A percentile compares a stretch with the other conserved stretches of the same genome.
Conservation (phyloP, 2,797 vertebrate genomes). For the Manis javanica region DNA sequence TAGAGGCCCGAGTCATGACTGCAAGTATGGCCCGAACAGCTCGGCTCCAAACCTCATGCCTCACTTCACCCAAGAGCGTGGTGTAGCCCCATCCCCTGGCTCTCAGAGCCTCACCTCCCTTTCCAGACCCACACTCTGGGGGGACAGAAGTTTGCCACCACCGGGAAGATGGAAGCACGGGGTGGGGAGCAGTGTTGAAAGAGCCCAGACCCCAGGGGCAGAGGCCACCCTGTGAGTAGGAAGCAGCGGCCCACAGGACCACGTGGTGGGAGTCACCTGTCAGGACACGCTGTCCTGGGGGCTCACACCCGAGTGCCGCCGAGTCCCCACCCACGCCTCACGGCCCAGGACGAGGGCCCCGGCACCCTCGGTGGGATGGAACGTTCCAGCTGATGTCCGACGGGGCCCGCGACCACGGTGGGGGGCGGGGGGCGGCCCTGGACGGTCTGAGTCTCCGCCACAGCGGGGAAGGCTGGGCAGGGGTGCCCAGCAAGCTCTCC, state of each 20-base stretch:
- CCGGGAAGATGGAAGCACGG: background rate
- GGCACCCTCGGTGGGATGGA: background rate
- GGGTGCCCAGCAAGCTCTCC: constrained; percentile 39
- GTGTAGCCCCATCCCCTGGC: background rate
- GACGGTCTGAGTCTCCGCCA: background rate
- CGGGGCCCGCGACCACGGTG: background rate
- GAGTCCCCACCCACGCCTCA: background rate
- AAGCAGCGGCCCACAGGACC: background rate
- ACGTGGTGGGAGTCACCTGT: background rate
- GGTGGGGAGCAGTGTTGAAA: background rate
- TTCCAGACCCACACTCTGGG: background rate
- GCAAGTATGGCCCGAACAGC: background rate
- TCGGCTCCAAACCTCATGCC: background rate
- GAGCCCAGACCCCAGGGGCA: background rate
- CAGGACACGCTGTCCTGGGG: background rate
- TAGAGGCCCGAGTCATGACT: background rate
- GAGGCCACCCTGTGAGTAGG: background rate
- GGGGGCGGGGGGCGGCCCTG: background rate
- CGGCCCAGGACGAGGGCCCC: background rate
- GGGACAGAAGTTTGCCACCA: background rate
- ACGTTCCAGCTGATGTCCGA: constrained; percentile 49
- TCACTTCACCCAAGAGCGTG: background rate
- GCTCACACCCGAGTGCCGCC: background rate
- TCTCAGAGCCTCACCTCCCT: fast-evolving
- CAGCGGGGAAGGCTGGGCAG: constrained; percentile 63